Evolutionary conservation across 2,888 invertebrate species (phyloP).

Genomic region (Ectobius pallidus): DNA sequence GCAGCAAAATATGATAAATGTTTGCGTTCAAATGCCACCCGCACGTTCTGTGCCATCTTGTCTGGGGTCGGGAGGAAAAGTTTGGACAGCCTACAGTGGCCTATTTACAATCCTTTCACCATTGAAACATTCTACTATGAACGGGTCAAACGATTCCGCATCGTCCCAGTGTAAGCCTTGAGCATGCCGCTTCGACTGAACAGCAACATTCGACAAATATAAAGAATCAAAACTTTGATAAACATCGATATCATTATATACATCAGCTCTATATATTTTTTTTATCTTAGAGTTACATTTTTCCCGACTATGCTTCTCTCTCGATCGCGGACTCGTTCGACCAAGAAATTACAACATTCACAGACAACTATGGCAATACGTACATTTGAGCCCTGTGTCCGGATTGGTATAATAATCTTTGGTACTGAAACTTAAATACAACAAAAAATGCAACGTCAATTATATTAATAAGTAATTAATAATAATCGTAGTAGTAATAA

Average conservation of each 20-base stretch:
- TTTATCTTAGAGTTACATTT: slow-evolving; percentile 5
- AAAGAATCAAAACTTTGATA: slow-evolving; percentile 25
- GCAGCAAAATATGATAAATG: too few species aligned
- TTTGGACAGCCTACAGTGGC: slow-evolving; percentile 13
- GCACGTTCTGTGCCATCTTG: neutral
- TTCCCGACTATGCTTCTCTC: slow-evolving; percentile 12
- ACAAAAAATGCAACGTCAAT: slow-evolving; percentile 38
- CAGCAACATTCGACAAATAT: slow-evolving; percentile 25
- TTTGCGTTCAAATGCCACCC: slow-evolving; percentile 12
- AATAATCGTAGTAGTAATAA: slow-evolving; percentile 27
- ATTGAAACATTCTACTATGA: slow-evolving; percentile 22
- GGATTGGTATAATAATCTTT: slow-evolving; percentile 41
- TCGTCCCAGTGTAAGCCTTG: too few species aligned
- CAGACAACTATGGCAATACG: slow-evolving; percentile 31
- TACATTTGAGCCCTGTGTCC: slow-evolving; percentile 39
- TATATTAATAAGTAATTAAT: slow-evolving; percentile 34
- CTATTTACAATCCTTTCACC: slow-evolving; percentile 29
- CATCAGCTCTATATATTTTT: slow-evolving; percentile 25
- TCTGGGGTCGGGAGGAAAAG: slow-evolving; percentile 1
- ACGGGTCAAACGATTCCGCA: neutral
- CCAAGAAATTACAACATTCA: neutral
- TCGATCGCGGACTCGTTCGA: neutral
- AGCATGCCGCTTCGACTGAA: neutral
- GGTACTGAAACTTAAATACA: slow-evolving; percentile 39
- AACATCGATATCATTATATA: slow-evolving; percentile 28